phyloP scores from a whole-genome alignment of 1,140 invertebrate species.

The Trialeurodes vaporariorum region DNA sequence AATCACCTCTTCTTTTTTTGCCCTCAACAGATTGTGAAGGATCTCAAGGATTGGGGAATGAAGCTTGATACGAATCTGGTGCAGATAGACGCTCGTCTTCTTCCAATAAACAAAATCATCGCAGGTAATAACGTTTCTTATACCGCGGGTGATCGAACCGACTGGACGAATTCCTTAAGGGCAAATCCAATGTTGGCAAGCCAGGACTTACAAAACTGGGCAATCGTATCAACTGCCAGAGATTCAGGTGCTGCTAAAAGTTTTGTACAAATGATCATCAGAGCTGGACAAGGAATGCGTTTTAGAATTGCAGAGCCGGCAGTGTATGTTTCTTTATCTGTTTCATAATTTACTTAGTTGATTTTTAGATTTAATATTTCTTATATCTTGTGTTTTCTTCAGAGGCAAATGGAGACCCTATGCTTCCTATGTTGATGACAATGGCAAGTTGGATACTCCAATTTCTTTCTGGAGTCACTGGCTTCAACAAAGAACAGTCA shows the following conservation, averaged over 20 bases:
- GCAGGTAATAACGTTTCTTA: slow-evolving; percentile 43
- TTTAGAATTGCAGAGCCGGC: no score
- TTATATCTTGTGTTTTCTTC: no score
- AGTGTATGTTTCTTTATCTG: no score
- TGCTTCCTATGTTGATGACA: no score
- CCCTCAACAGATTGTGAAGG: slow-evolving; percentile 6
- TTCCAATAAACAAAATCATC: slow-evolving; percentile 50
- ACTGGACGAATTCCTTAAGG: slow-evolving; percentile 44
- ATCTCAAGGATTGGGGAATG: slow-evolving; percentile 56
- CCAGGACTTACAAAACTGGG: slow-evolving; percentile 6
- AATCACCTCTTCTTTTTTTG: neutral
- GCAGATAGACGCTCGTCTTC: slow-evolving; percentile 45
- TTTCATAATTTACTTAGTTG: no score
- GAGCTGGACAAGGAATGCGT: slow-evolving; percentile 8
- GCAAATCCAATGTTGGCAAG: neutral
- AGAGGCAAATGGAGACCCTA: no score
- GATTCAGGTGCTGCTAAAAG: neutral
- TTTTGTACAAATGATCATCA: slow-evolving; percentile 2
- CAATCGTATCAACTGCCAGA: slow-evolving; percentile 1
- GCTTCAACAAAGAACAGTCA: no score
- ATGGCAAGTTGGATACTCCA: no score
- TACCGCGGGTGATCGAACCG: slow-evolving; percentile 38
- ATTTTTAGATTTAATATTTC: no score
- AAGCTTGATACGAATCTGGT: slow-evolving; percentile 46
- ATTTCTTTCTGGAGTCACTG: no score